These are phyloP conservation scores for Stenopsyche tienmushanensis DNA, from an alignment of 1,140 invertebrate genomes.

Conservation along the genomic window DNA sequence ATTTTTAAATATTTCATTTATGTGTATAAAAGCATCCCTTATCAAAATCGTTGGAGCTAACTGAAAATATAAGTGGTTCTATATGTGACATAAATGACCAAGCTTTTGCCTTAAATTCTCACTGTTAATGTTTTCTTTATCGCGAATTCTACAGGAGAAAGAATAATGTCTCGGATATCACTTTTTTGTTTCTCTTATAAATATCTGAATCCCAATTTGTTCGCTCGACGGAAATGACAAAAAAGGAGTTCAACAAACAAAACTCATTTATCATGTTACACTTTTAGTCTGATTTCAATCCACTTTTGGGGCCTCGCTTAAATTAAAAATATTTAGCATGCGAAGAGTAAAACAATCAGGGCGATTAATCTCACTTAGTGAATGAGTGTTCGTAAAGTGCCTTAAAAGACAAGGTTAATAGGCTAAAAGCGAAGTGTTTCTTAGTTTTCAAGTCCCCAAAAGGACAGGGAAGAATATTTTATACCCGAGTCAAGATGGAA, in stretches of 20 bases:
- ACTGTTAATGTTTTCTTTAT: no score
- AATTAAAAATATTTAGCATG: background rate
- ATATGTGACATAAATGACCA: no score
- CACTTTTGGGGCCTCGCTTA: no score
- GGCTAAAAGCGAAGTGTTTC: slow-evolving; percentile 11
- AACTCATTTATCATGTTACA: slow-evolving; percentile 17
- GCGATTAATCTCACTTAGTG: slow-evolving; percentile 21
- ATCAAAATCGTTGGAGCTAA: no score
- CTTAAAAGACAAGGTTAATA: slow-evolving; percentile 19
- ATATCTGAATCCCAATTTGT: no score
- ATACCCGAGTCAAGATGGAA: background rate
- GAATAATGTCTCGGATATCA: no score
- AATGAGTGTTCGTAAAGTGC: background rate
- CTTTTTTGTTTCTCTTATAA: no score
- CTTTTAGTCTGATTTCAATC: slow-evolving; percentile 8
- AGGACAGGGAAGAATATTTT: background rate
- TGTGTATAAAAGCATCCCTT: no score
- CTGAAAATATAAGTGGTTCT: no score
- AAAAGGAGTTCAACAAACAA: slow-evolving; percentile 8
- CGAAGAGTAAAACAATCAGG: slow-evolving; percentile 6
- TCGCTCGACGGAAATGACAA: background rate
- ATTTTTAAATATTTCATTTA: no score
- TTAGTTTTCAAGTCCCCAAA: background rate
- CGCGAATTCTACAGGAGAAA: no score
- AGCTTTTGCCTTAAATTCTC: no score